Percentiles rank a stretch among this genome's conserved stretches.
Conservation (phyloP, 2,113 vertebrate species). For the Calcarius ornatus region DNA sequence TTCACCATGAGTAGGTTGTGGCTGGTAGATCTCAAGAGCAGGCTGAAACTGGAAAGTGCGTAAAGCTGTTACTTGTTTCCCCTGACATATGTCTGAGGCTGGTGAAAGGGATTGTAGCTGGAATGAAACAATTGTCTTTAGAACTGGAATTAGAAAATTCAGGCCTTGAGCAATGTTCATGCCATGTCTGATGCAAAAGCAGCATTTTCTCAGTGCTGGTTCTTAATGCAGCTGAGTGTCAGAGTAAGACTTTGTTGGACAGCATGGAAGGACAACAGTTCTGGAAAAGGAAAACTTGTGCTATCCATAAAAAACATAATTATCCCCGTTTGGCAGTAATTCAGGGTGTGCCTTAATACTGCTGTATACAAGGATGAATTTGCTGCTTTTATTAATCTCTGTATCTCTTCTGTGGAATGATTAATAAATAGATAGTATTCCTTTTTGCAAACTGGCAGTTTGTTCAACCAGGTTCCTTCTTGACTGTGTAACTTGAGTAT, state of each 20-base stretch:
- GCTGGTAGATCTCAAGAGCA: not conserved
- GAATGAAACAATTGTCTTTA: not conserved
- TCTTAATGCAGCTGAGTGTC: not conserved
- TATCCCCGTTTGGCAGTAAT: not conserved
- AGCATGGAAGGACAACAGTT: not conserved
- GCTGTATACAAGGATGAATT: not conserved
- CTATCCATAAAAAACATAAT: not conserved
- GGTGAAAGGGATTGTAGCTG: not conserved
- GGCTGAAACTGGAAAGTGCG: not conserved
- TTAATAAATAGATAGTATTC: not conserved
- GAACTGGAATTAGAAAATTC: not conserved
- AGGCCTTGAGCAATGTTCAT: not conserved
- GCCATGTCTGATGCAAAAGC: too few relatives aligned
- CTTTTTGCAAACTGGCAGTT: not conserved
- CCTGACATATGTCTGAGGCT: not conserved
- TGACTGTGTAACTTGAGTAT: not conserved
- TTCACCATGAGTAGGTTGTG: not conserved
- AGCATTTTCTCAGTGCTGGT: not conserved
- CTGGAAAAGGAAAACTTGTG: not conserved
- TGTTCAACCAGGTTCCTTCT: not conserved
- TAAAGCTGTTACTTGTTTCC: not conserved
- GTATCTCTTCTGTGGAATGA: not conserved
- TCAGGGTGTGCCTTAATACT: accelerated
- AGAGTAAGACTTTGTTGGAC: not conserved
- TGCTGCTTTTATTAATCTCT: not conserved